Evolutionary conservation across 2,888 invertebrate genomes (phyloP).

Genomic region (Agrotis clavis): DNA sequence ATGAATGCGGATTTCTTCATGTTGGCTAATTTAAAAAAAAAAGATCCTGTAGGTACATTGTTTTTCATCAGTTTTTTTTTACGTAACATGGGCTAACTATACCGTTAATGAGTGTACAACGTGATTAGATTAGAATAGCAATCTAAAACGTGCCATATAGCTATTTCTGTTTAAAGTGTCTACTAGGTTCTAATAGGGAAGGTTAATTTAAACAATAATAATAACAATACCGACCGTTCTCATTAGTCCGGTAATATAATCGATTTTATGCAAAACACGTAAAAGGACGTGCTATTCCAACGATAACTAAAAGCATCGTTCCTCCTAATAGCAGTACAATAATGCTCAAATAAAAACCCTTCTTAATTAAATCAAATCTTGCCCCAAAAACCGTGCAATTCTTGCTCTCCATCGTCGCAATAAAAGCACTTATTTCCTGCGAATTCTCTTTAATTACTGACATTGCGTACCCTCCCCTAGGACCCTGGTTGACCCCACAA

Average conservation of each 20-base stretch:
- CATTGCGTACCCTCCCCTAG: constrained; percentile 40
- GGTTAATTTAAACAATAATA: neutral
- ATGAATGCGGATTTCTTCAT: too few relatives aligned
- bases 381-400: constrained; percentile 4
- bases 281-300: constrained; percentile 10
- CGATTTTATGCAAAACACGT: constrained; percentile 12
- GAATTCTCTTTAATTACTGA: constrained; percentile 34
- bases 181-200: too few relatives aligned
- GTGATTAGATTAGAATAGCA: neutral
- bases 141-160: too few relatives aligned
- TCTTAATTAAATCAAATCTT: constrained; percentile 21
- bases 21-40: too few relatives aligned
- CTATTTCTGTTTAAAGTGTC: neutral
- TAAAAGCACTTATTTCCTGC: constrained; percentile 40
- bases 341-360: neutral
- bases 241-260: neutral
- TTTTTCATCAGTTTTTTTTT: too few relatives aligned
- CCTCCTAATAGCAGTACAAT: neutral
- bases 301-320: neutral
- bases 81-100: too few relatives aligned
- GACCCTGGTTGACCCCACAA: constrained; percentile 60
- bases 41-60: too few relatives aligned
- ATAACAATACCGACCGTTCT: neutral
- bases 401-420: constrained; percentile 34
- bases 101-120: too few relatives aligned